Evolutionary conservation across 2,797 vertebrate species (phyloP), one percentile per base, ranked within the genome.

Genomic region (Austrolebias charrua): DNA sequence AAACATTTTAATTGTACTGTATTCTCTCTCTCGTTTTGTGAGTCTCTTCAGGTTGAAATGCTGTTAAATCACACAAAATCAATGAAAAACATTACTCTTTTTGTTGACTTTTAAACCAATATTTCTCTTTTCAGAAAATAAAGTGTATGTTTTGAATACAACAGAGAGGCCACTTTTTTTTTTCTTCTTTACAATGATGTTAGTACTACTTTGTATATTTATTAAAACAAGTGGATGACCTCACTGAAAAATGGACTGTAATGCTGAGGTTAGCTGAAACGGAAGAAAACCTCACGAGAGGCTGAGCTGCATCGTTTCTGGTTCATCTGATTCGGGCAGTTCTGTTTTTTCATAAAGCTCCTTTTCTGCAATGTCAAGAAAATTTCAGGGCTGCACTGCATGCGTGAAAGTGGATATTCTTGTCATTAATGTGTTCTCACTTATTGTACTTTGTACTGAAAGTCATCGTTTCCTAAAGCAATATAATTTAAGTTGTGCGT

Each of bases 401-500:
- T 29, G 35, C 54, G 31, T 55, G 45, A 11, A 51, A 29, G 55
- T 20, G 5, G 31, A 42, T 64, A 18, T 28, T 20, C 10, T 68
- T 43, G 6, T 58, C 53, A 40, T 58, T 62, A 48, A 57, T 9
- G 31, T 40, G 38, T 53, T 4, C 24, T 43, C 33, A 33, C 33
- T 55, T 50, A 44, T 59, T n/a, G 12, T 18, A 20, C 52, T 61
- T 58, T 55, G 40, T 19, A 19, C 14, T 63, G 63, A 70, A 52
- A 29, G 55, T 35, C 52, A 44, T 28, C 63, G 47, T 63, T 65
- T 61, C 63, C 53, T 10, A 46, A 40, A 60, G 15, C 40, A 6
- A 15, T 53, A 52, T n/a, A n/a, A n/a, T 75, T 59, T 51, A 69
- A 45, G 58, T 33, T 45, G 46, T 10, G 10, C 31, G 52, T 48